Percentiles rank a stretch among this genome's conserved stretches.
These are phyloP conservation scores for Urocyon cinereoargenteus DNA, from an alignment of 2,797 vertebrate species.

Conservation along the genomic window DNA sequence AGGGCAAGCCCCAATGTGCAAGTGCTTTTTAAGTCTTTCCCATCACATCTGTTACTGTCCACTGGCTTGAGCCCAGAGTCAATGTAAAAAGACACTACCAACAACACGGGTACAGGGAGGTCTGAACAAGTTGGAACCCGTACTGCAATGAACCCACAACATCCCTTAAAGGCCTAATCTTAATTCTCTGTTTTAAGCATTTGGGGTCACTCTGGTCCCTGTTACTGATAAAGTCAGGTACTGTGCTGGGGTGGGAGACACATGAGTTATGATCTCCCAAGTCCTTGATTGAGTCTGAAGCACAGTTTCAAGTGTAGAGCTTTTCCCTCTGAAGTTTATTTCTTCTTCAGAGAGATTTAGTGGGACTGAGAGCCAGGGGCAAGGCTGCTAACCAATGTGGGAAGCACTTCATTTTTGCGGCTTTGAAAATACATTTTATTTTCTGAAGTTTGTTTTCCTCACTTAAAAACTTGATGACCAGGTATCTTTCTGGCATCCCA, in stretches of 20 bases:
- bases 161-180: background rate
- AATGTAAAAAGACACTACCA: background rate
- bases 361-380: background rate
- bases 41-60: too few relatives aligned
- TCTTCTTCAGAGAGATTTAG: background rate
- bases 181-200: background rate
- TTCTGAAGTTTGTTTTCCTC: background rate
- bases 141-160: background rate
- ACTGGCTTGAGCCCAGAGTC: background rate
- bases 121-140: background rate
- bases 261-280: background rate
- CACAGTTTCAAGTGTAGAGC: background rate
- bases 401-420: background rate
- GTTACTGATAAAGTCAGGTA: background rate
- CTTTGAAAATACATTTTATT: slow-evolving; percentile 24
- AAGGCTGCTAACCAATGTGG: background rate
- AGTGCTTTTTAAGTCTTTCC: background rate
- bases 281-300: background rate
- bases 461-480: background rate
- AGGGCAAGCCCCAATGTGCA: background rate
- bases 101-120: background rate
- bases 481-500: background rate
- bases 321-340: background rate
- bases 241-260: background rate
- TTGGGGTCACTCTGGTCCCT: background rate